Base-by-base conservation (phyloP, 2,797 vertebrate genomes). In the Sebastes glaucus region DNA sequence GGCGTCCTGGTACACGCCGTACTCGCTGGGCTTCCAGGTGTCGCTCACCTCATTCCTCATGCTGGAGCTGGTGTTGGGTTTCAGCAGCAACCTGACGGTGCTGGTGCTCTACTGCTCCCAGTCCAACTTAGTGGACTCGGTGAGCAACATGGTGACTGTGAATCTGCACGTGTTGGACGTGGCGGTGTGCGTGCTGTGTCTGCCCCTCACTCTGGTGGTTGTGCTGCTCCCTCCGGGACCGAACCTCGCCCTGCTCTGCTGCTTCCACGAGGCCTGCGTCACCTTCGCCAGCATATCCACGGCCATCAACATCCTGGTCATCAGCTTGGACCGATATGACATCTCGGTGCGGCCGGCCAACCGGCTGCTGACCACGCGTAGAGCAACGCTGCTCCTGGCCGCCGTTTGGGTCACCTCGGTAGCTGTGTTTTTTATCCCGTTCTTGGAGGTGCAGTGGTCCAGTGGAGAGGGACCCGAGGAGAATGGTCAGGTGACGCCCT, bases 91-190 rank as follows among this genome's bases (percentile, higher is more conserved):
- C 86, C 91, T 96, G 83, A 96, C 95, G 0, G 96, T 97, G 42
- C 90, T 97, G 80, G 96, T 96, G 11, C 94, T 97, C 75, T 96
- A 96, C 91, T 96, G 93, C 81, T 94, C 96, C 62, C 96, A 97
- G 72, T 96, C 96, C 56, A 96, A 96, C 70, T 90, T 97, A 74
- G 95, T 97, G 78, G 96, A 96, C 90, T 97, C 97, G 0, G 96
- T 96, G 89, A 97, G 96, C 91, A 97, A 97, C 80, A 95, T 96
- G 89, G 96, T 97, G 85, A 96, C 96, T 0, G 93, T 96, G 76
- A 97, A 96, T 82, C 94, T 97, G 77, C 96, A 96, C 1, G 94
- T 96, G 49, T 89, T 96, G 89, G 96, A 96, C 46, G 94, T 96
- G 85, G 93, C 84, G 20, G 95, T 96, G 77, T 96, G 94, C 32